Conservation (phyloP, 1,140 invertebrate species). For the Penaeus japonicus region DNA sequence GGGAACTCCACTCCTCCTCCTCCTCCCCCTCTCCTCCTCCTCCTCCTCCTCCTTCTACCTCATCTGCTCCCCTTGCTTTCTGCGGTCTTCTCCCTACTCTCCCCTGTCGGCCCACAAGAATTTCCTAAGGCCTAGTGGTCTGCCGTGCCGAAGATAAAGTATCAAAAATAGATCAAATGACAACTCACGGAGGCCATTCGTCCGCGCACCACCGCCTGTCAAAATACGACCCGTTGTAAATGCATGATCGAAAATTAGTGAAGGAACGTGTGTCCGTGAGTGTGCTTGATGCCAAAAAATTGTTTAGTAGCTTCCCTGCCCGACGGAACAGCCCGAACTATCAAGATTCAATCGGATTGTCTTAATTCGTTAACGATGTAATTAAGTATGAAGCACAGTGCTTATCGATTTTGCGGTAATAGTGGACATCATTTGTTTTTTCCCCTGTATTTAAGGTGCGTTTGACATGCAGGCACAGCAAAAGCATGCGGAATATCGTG, state of each 20-base stretch:
- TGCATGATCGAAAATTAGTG: slow-evolving; percentile 29
- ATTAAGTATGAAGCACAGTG: slow-evolving; percentile 25
- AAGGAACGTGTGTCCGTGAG: slow-evolving; percentile 17
- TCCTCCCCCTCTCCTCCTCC: slow-evolving; percentile 19
- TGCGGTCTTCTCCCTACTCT: slow-evolving; percentile 30
- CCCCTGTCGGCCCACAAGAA: slow-evolving; percentile 44
- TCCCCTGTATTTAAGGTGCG: too few species aligned
- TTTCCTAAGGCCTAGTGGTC: slow-evolving; percentile 50
- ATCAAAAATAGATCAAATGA: slow-evolving; percentile 55
- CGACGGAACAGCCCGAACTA: background rate
- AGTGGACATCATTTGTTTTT: background rate
- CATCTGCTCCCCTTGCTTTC: slow-evolving; percentile 11
- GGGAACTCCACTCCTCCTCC: slow-evolving; percentile 9
- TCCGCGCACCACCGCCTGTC: slow-evolving; percentile 23
- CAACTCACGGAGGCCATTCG: slow-evolving; percentile 28
- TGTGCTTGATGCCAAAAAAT: slow-evolving; percentile 44
- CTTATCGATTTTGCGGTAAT: slow-evolving; percentile 22
- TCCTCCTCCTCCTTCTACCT: slow-evolving; percentile 27
- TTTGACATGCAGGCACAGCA: too few species aligned
- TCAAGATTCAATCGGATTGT: background rate
- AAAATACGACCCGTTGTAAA: slow-evolving; percentile 36
- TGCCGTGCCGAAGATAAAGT: slow-evolving; percentile 38
- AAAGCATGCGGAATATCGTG: too few species aligned
- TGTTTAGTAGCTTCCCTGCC: background rate
- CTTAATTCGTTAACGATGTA: slow-evolving; percentile 52